phyloP scores from a whole-genome alignment of 2,888 invertebrate species.

The Melanotus villosus region DNA sequence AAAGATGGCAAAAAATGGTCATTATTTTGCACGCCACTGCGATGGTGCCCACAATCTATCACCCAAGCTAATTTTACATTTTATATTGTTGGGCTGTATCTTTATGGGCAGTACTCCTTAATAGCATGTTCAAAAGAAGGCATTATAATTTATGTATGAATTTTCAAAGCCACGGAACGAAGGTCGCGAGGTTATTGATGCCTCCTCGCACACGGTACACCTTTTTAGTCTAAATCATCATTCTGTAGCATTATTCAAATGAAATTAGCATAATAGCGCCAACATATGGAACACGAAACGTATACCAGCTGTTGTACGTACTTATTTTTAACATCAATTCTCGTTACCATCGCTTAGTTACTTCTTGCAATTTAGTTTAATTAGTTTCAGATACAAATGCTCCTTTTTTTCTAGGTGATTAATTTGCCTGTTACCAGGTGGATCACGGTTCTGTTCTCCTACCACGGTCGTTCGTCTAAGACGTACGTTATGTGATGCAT shows the following conservation, averaged over 20 bases:
- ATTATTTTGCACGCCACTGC: too few species aligned
- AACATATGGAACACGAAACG: not conserved
- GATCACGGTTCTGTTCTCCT: not conserved
- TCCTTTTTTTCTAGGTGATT: conserved; percentile 2
- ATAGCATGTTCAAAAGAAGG: not conserved
- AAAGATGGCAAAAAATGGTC: too few species aligned
- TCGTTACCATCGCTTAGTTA: not conserved
- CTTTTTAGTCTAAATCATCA: conserved; percentile 4
- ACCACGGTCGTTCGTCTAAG: not conserved
- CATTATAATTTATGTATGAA: not conserved
- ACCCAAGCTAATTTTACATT: too few species aligned
- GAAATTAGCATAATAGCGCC: conserved; percentile 10
- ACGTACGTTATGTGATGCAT: not conserved
- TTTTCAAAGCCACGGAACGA: not conserved
- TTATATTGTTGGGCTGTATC: not conserved
- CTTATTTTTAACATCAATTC: not conserved
- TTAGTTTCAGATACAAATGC: too few species aligned
- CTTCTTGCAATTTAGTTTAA: too few species aligned
- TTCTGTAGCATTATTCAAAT: not conserved
- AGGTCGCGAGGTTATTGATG: conserved; percentile 9
- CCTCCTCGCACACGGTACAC: too few species aligned
- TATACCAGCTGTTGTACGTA: conserved; percentile 11
- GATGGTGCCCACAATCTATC: too few species aligned
- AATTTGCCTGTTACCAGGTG: not conserved
- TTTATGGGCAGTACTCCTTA: not conserved